Evolutionary conservation across 2,113 vertebrate species (phyloP).

Genomic region (Ciconia maguari): DNA sequence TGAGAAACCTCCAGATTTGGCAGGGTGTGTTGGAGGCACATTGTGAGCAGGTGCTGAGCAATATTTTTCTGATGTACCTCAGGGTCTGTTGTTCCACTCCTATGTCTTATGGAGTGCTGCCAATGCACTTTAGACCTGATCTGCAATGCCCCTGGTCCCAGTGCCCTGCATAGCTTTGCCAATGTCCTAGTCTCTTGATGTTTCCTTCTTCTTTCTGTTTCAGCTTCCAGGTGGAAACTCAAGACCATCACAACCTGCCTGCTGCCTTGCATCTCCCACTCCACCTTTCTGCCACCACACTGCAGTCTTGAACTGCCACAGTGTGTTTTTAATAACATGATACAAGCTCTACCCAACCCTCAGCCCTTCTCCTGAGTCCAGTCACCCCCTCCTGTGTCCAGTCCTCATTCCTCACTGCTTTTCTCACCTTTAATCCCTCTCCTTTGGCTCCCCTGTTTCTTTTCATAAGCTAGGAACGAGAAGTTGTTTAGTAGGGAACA

Average conservation of each 20-base stretch:
- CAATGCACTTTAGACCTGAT: conserved; percentile 16
- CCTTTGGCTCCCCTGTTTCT: background rate
- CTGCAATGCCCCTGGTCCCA: background rate
- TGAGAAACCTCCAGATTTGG: background rate
- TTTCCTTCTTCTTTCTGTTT: background rate
- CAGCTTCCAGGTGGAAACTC: background rate
- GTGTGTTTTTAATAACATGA: conserved; percentile 23
- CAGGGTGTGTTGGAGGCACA: background rate
- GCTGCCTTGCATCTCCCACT: background rate
- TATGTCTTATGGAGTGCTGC: conserved; percentile 13
- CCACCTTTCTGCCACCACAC: background rate
- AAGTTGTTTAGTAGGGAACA: background rate
- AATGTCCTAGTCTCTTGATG: background rate
- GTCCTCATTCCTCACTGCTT: background rate
- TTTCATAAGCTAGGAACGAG: background rate
- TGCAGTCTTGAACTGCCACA: background rate
- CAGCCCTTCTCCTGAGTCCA: background rate
- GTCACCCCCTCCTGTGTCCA: background rate
- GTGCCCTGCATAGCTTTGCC: background rate
- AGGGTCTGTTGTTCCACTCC: background rate
- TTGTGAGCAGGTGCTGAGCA: conserved; percentile 26
- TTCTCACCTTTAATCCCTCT: conserved; percentile 8
- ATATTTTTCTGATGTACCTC: conserved; percentile 36
- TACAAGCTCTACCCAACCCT: background rate
- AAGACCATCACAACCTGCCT: background rate